Evolutionary conservation across 1,140 invertebrate genomes (phyloP).

Genomic region (Drosophila trapezifrons): DNA sequence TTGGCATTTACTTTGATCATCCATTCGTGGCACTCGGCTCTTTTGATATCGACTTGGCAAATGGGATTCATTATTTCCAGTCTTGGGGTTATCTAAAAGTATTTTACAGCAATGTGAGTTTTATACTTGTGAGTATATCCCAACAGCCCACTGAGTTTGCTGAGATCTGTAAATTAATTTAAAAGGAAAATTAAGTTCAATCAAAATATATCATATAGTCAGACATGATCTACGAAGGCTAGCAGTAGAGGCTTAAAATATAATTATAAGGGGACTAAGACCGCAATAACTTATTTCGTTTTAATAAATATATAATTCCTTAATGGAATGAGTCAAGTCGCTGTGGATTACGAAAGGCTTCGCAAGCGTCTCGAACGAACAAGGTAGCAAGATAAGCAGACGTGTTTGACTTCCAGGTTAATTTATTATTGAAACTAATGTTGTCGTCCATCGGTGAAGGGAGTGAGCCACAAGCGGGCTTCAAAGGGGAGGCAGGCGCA

Average conservation of each 20-base stretch:
- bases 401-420: constrained; percentile 68
- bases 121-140: too few species aligned
- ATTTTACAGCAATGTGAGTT: too few species aligned
- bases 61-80: constrained; percentile 55
- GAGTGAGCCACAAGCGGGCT: background rate
- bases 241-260: too few species aligned
- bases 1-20: constrained; percentile 38
- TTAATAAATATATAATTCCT: too few species aligned
- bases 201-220: background rate
- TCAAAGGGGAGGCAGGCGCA: constrained; percentile 30
- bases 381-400: constrained; percentile 63
- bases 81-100: background rate
- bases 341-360: constrained; percentile 21
- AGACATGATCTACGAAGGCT: background rate
- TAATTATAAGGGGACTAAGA: too few species aligned
- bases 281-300: too few species aligned
- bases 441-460: constrained; percentile 16
- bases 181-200: background rate
- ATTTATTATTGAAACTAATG: constrained; percentile 80
- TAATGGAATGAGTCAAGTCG: constrained; percentile 9
- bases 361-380: constrained; percentile 19
- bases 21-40: constrained; percentile 48
- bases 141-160: background rate
- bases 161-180: background rate
- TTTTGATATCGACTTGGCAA: constrained; percentile 43